These are phyloP conservation scores for Paracanthobrama guichenoti DNA, from an alignment of 2,113 vertebrate genomes.

Conservation along the genomic window DNA sequence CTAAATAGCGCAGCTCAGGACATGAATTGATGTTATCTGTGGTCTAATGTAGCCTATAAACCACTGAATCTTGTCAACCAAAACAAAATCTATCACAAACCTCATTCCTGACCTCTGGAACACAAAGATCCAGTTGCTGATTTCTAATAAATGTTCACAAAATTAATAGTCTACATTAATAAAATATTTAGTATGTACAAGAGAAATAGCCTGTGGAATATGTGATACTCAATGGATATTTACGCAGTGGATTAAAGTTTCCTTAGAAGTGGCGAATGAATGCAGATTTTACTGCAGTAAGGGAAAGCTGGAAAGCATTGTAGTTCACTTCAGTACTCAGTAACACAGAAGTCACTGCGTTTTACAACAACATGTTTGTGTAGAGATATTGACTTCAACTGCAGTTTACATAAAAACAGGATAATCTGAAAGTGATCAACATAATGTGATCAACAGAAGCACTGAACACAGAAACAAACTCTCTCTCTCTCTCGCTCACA, in stretches of 20 bases:
- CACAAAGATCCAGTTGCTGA: background rate
- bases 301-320: background rate
- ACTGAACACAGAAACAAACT: background rate
- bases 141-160: background rate
- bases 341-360: background rate
- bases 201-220: background rate
- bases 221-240: background rate
- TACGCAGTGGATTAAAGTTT: constrained; percentile 29
- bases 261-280: constrained; percentile 2
- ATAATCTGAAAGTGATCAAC: background rate
- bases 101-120: background rate
- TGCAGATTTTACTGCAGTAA: constrained; percentile 46
- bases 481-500: background rate
- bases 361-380: background rate
- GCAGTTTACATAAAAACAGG: background rate
- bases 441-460: background rate
- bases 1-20: too few relatives aligned
- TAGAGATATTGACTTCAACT: background rate
- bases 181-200: background rate
- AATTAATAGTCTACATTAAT: background rate
- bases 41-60: background rate
- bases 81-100: background rate
- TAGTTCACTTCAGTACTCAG: background rate
- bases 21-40: too few relatives aligned
- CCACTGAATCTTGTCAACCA: background rate